Evolutionary conservation across 2,888 invertebrate species (phyloP), one percentile per base, ranked within the genome.

Genomic region (Fissipunctia ypsillon): DNA sequence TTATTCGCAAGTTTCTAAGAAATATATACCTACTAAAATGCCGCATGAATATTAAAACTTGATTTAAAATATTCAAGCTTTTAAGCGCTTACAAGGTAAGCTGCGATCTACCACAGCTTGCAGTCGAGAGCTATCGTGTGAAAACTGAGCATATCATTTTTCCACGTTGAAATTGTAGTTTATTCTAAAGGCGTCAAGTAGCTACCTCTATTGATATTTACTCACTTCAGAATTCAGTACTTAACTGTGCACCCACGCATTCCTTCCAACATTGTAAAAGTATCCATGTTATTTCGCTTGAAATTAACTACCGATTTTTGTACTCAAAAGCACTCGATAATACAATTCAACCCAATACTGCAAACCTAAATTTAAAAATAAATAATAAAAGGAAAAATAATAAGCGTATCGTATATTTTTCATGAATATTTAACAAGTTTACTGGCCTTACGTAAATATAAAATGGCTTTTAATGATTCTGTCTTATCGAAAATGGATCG

Each of bases 371-470:
- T 74, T 84, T 67, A 56, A 78, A 88, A 81, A 84, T 86, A 83
- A 60, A 86, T 87, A 81, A 79, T 82, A 78, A 72, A 78, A 77
- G 80, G 83, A 88, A 77, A 85, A 83, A 84, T 81, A 81, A 80
- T 71, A 80, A 66, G 64, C 66, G 69, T 75, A 80, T 75, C 66
- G 75, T 72, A 85, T 83, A 87, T 86, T 83, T 86, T 90, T 88
- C 89, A 91, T 92, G 93, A 92, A 94, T 94, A 93, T 93, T 91
- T 91, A 93, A 91, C 84, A 85, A 90, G 87, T 90, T 79, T 90
- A 92, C 91, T 89, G 81, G 89, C 91, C 89, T 94, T 94, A 93
- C 92, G 93, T 94, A 94, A 94, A 94, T 94, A 94, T 91, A 89
- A 85, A 93, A 92, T 89, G 90, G 88, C 84, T 90, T 90, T 90